Percentiles rank a stretch among this genome's conserved stretches.
Conservation (phyloP, 2,113 vertebrate species). For the Anser cygnoides region DNA sequence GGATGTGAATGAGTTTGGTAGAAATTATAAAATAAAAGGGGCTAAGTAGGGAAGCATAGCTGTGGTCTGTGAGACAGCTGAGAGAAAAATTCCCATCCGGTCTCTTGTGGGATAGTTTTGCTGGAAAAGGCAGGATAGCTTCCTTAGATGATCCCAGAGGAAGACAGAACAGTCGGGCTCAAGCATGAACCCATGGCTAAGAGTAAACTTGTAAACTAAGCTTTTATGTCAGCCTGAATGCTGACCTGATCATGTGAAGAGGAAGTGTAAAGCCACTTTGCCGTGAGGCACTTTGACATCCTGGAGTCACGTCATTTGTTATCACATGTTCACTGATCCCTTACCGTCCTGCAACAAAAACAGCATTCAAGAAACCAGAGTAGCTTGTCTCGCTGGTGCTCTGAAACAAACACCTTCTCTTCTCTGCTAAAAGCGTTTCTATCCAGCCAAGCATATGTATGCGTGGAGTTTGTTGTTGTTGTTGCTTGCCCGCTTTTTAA, state of each 20-base stretch:
- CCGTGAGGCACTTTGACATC: not conserved
- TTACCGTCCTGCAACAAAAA: slow-evolving; percentile 34
- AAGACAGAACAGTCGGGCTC: not conserved
- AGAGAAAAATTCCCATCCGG: not conserved
- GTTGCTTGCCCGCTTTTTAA: not conserved
- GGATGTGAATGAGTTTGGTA: not conserved
- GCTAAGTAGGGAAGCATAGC: not conserved
- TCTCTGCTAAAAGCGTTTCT: not conserved
- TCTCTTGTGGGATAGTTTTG: slow-evolving; percentile 44
- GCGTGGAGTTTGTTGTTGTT: not conserved
- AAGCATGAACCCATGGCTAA: not conserved
- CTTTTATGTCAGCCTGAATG: not conserved
- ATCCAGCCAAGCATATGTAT: accelerated
- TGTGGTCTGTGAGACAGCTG: slow-evolving; percentile 16
- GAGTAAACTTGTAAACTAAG: not conserved
- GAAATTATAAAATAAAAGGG: not conserved
- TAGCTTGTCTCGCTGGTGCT: slow-evolving; percentile 1
- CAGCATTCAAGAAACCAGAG: slow-evolving; percentile 14
- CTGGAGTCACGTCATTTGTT: slow-evolving; percentile 16
- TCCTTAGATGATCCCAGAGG: not conserved
- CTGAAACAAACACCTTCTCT: not conserved
- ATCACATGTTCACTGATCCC: not conserved
- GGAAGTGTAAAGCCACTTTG: not conserved
- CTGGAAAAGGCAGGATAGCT: not conserved
- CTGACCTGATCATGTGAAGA: not conserved